Evolutionary conservation across 2,113 vertebrate species (phyloP).

Genomic region (Daubentonia madagascariensis): DNA sequence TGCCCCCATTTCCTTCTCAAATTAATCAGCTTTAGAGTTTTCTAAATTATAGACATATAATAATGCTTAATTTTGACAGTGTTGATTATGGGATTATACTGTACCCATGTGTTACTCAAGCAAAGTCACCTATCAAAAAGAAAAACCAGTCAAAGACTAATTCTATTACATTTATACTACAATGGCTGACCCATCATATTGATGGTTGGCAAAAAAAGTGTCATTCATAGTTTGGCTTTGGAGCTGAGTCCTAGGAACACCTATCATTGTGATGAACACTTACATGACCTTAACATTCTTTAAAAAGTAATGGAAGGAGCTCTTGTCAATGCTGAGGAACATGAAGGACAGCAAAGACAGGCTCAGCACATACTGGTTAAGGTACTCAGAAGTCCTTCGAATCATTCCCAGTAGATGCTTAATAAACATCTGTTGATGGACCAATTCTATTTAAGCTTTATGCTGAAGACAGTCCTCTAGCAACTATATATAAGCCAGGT

Average conservation of each 20-base stretch:
- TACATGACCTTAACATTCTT: not conserved
- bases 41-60: slow-evolving; percentile 3
- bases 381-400: not conserved
- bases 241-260: not conserved
- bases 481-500: not conserved
- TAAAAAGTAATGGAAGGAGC: not conserved
- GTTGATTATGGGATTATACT: not conserved
- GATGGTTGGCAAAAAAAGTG: not conserved
- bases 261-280: not conserved
- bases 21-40: slow-evolving; percentile 39
- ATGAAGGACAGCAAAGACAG: not conserved
- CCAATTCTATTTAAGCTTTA: not conserved
- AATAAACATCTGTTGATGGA: not conserved
- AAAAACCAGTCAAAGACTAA: not conserved
- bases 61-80: slow-evolving; percentile 13
- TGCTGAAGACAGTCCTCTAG: not conserved
- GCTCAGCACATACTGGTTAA: not conserved
- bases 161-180: not conserved
- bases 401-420: not conserved
- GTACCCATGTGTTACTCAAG: not conserved
- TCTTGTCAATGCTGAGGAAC: fast-evolving
- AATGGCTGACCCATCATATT: not conserved
- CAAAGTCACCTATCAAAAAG: not conserved
- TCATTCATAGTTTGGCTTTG: not conserved
- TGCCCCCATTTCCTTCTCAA: not conserved